phyloP scores from a whole-genome alignment of 1,140 invertebrate genomes.

The Wiebesia pumilae region DNA sequence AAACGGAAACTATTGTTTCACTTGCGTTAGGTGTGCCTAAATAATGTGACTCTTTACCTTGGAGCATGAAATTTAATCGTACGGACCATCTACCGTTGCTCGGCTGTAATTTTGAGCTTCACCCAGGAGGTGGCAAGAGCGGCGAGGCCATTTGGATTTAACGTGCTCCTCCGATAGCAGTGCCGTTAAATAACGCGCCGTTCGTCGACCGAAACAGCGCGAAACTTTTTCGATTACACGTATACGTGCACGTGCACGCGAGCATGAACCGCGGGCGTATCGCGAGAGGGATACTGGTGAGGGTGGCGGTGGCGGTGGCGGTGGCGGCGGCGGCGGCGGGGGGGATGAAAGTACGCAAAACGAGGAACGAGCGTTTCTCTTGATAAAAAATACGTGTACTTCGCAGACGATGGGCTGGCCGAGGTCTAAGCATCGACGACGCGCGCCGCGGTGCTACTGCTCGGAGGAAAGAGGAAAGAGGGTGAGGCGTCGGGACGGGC shows the following conservation, averaged over 20 bases:
- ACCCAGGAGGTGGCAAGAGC: not conserved
- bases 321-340: no score
- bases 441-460: conserved; percentile 57
- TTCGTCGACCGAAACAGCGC: no score
- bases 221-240: no score
- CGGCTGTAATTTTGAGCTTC: not conserved
- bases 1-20: not conserved
- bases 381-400: not conserved
- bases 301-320: no score
- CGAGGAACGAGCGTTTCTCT: not conserved
- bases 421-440: conserved; percentile 51
- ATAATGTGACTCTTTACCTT: not conserved
- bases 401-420: not conserved
- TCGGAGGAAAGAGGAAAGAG: not conserved
- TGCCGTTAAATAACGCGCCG: no score
- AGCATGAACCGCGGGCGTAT: no score
- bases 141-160: no score
- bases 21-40: not conserved
- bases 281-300: no score
- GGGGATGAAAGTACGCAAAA: no score
- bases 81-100: not conserved
- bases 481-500: conserved; percentile 55
- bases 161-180: no score
- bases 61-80: not conserved
- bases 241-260: no score